These are phyloP conservation scores for Rhodinocichla rosea DNA, from an alignment of 2,113 vertebrate genomes.

Conservation along the genomic window DNA sequence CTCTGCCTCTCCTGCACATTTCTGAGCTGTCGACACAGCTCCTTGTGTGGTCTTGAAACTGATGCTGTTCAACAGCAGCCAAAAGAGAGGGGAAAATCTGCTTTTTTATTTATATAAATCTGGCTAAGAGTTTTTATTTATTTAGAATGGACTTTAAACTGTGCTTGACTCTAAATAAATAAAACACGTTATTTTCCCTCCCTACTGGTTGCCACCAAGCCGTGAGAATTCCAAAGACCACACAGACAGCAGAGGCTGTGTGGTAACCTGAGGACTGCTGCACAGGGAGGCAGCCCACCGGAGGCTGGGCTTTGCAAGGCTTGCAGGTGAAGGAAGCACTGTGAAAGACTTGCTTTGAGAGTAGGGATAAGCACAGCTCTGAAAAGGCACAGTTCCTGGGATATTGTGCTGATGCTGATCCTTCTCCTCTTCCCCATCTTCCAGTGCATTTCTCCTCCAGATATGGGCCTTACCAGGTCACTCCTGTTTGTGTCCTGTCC, in stretches of 20 bases:
- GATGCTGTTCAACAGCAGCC: conserved; percentile 53
- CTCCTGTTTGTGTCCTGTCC: not conserved
- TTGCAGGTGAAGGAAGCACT: conserved; percentile 34
- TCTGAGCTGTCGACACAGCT: conserved; percentile 36
- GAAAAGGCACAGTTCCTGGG: not conserved
- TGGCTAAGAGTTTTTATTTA: conserved; percentile 77
- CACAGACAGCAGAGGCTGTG: conserved; percentile 68
- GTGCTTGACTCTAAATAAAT: conserved; percentile 76
- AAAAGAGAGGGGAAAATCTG: conserved; percentile 51
- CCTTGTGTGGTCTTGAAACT: conserved; percentile 73
- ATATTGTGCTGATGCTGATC: not conserved
- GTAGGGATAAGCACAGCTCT: not conserved
- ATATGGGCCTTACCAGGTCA: not conserved
- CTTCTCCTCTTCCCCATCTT: not conserved
- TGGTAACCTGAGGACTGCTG: not conserved
- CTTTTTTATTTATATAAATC: conserved; percentile 73
- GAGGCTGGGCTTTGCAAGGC: not conserved
- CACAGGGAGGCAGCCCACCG: not conserved
- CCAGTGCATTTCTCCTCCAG: not conserved
- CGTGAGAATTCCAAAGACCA: conserved; percentile 71
- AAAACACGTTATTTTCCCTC: conserved; percentile 67
- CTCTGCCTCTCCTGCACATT: not conserved
- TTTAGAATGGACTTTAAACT: conserved; percentile 79
- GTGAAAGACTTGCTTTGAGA: not conserved
- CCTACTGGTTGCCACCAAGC: conserved; percentile 56